A percentile compares a stretch with the other conserved stretches of the same genome.
These are phyloP conservation scores for Progne subis DNA, from an alignment of 2,113 vertebrate species.

Conservation along the genomic window DNA sequence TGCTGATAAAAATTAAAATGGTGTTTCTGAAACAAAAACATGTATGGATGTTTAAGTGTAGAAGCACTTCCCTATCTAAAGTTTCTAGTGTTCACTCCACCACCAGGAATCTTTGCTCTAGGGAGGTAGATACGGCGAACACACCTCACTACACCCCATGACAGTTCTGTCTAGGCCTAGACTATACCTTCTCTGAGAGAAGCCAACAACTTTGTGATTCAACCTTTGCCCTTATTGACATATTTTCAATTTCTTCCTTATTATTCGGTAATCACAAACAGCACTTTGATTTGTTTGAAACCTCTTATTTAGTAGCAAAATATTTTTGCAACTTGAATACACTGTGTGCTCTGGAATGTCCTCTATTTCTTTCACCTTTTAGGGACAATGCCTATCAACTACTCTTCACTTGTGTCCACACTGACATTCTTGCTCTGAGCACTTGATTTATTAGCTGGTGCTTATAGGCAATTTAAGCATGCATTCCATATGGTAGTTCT, in stretches of 20 bases:
- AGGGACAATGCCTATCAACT: not conserved
- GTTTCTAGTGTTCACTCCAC: not conserved
- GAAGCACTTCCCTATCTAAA: not conserved
- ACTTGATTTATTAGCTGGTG: not conserved
- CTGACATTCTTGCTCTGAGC: not conserved
- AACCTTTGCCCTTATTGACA: not conserved
- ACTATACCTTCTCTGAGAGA: not conserved
- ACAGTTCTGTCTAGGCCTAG: not conserved
- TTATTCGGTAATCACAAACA: not conserved
- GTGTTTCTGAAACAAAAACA: not conserved
- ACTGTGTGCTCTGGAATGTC: not conserved
- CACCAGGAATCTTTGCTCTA: not conserved
- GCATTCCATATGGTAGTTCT: not conserved
- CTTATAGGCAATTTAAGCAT: not conserved
- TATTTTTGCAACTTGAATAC: not conserved
- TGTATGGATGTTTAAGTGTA: not conserved
- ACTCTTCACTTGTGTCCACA: not conserved
- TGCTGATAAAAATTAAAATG: not conserved
- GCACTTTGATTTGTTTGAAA: not conserved
- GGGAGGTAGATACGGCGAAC: fast-evolving
- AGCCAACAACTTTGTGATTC: not conserved
- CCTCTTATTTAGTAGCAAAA: not conserved
- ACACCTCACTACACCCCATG: not conserved
- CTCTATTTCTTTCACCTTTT: not conserved
- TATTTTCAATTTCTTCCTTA: not conserved